phyloP scores from a whole-genome alignment of 2,113 vertebrate species.

The Eublepharis macularius region DNA sequence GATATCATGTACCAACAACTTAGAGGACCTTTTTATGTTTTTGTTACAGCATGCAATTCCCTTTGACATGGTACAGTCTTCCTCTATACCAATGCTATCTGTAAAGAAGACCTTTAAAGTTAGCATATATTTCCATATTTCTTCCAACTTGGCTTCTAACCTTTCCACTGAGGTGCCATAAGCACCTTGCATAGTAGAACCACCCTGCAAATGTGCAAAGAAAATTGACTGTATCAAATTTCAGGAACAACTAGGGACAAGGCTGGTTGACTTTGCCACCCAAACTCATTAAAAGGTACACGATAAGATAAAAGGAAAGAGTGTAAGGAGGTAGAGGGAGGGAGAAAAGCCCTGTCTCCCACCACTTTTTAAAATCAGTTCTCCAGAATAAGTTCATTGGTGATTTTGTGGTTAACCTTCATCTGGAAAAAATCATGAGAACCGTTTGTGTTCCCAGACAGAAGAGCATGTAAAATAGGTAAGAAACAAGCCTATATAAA shows the following conservation, averaged over 20 bases:
- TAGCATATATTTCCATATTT: background rate
- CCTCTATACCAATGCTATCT: background rate
- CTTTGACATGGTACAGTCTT: no score
- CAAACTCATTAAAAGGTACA: constrained; percentile 47
- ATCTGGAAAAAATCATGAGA: constrained; percentile 62
- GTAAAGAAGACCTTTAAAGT: background rate
- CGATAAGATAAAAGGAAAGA: background rate
- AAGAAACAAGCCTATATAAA: constrained; percentile 22
- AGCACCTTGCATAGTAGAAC: background rate
- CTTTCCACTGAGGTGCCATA: background rate
- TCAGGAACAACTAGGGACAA: constrained; percentile 58
- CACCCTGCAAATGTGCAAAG: background rate
- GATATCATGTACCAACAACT: no score
- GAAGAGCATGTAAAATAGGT: constrained; percentile 23
- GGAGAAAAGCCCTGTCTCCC: background rate
- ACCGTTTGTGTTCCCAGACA: constrained; percentile 34
- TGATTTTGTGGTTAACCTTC: constrained; percentile 45
- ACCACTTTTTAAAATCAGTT: constrained; percentile 29
- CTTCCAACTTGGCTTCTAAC: background rate
- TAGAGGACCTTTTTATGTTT: no score
- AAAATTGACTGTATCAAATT: constrained; percentile 43
- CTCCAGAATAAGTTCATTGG: constrained; percentile 42
- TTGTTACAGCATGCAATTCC: no score
- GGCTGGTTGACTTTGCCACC: constrained; percentile 48
- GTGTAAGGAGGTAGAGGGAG: background rate